A percentile compares a stretch with the other conserved stretches of the same genome.
Evolutionary conservation across 2,888 invertebrate species (phyloP).

Genomic region (Sphecodes monilicornis): DNA sequence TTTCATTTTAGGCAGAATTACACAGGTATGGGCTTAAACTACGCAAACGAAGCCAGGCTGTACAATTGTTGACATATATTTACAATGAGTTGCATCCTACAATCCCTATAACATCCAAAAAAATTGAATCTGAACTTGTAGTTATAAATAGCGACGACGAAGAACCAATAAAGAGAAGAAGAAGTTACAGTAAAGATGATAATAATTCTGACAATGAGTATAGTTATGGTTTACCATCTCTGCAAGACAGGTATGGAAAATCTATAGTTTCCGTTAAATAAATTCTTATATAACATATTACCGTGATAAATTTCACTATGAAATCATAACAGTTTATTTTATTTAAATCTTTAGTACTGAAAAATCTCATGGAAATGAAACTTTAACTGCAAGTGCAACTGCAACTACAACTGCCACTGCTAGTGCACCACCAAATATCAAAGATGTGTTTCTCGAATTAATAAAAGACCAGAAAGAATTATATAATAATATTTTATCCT

Average conservation of each 20-base stretch:
- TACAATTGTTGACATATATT: constrained; percentile 85
- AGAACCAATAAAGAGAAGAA: constrained; percentile 64
- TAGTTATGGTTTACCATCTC: constrained; percentile 35
- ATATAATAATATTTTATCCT: constrained; percentile 84
- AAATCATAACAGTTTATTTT: neutral
- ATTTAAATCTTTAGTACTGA: constrained; percentile 40
- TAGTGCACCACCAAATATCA: constrained; percentile 59
- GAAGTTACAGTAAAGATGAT: constrained; percentile 30
- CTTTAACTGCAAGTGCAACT: constrained; percentile 21
- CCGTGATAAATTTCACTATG: neutral
- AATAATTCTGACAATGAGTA: constrained; percentile 7
- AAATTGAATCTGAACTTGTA: constrained; percentile 12
- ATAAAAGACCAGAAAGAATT: constrained; percentile 82
- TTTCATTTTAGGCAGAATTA: constrained; percentile 84
- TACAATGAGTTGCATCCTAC: constrained; percentile 86
- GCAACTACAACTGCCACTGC: constrained; percentile 31
- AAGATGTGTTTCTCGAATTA: constrained; percentile 70
- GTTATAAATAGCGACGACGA: constrained; percentile 55
- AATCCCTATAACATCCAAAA: constrained; percentile 49
- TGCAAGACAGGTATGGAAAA: constrained; percentile 48
- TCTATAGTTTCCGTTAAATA: constrained; percentile 8
- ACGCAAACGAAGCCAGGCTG: constrained; percentile 85
- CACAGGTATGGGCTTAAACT: constrained; percentile 86
- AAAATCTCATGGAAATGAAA: constrained; percentile 62
- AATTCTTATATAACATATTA: constrained; percentile 18